Evolutionary conservation across 53 echinoderm and acorn worm genomes (phyloP), one percentile per base, ranked within the genome.

Genomic region (Apostichopus leukothele): DNA sequence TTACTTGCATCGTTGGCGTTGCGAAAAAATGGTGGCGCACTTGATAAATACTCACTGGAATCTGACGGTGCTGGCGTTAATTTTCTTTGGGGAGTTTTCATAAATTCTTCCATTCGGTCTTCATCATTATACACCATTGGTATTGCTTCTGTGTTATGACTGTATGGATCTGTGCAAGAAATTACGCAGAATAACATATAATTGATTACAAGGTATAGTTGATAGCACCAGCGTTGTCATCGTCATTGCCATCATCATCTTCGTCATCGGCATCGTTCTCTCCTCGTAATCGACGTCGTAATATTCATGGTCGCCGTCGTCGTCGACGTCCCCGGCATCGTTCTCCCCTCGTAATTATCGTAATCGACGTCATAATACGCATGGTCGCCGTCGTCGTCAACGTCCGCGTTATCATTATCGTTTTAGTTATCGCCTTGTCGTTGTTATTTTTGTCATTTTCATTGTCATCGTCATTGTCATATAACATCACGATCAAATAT

Each of bases 101-200:
- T 16, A 53, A 74, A 86, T 51, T 86, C 73, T 9, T 25, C 22
- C 73, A 86, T 71, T 18, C 86, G 52, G 16, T 86, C 86, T 51
- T 86, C 74, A 51, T 86, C 86, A 23, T 86, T 27, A 51, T 86
- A 86, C 50, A 73, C 39, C 86, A 86, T 86, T 1, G 86, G 74
- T 11, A 86, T 86, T 4, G 53, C 86, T 18, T 86, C 86, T 51
- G 73, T 53, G 73, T 86, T 67, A 73, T 73, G 93, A 88, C 60
- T 96, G 92, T 20, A 90, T 90, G 54, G 81, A 84, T 84, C 79
- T 79, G 51, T 79, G 53, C 5, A 52, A 39, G 39, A 39, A 39
- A 39, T 39, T 3, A 39, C 39, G 39, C 39, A 39, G 39, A 39
- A 39, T 39, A 39, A 39, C 39, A 39, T 39, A 39, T 3, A 39